These are phyloP conservation scores for Apis laboriosa DNA, from an alignment of 1,140 invertebrate species.

Conservation along the genomic window DNA sequence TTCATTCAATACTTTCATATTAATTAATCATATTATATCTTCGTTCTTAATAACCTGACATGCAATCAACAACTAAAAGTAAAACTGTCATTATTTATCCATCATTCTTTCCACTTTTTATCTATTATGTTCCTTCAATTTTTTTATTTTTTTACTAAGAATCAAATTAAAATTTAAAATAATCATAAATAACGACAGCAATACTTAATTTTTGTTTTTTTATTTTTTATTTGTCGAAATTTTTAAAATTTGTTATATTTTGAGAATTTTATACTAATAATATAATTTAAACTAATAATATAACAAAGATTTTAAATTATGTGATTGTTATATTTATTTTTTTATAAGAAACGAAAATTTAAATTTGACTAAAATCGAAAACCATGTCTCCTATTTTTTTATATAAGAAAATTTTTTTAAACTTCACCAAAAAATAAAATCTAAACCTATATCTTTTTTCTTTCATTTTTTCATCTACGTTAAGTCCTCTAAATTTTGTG, in stretches of 20 bases:
- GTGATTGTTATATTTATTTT: too few relatives aligned
- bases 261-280: too few relatives aligned
- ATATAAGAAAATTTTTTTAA: not conserved
- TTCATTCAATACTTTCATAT: not conserved
- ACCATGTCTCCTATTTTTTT: not conserved
- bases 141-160: not conserved
- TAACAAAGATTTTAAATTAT: too few relatives aligned
- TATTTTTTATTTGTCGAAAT: not conserved
- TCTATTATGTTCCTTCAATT: not conserved
- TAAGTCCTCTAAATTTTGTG: not conserved
- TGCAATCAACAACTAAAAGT: not conserved
- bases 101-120: not conserved
- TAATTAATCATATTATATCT: slow-evolving; percentile 1
- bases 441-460: not conserved
- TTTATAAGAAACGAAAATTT: not conserved
- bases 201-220: not conserved
- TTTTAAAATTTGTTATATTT: too few relatives aligned
- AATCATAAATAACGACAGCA: not conserved
- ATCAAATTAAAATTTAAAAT: not conserved
- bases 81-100: not conserved
- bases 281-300: too few relatives aligned
- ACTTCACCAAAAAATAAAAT: not conserved
- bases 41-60: too few relatives aligned
- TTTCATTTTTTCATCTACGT: not conserved
- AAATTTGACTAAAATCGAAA: not conserved